phyloP scores from a whole-genome alignment of 2,113 vertebrate species.

The Zosterops japonicus region DNA sequence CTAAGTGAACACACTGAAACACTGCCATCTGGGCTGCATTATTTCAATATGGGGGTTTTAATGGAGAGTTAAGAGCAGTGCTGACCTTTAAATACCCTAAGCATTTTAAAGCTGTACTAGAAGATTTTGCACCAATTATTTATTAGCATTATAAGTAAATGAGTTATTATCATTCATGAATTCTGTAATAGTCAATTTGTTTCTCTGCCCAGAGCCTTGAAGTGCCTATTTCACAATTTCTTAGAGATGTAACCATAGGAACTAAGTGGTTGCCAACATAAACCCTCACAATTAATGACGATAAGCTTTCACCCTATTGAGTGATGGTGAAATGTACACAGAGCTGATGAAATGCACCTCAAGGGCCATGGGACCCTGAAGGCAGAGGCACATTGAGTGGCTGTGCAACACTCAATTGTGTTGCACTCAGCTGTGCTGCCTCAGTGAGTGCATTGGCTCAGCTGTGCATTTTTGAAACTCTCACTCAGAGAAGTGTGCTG shows the following conservation, averaged over 20 bases:
- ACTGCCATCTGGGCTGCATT: conserved; percentile 34
- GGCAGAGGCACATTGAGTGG: neutral
- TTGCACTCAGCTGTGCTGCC: neutral
- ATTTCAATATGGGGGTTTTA: conserved; percentile 47
- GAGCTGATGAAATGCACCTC: conserved; percentile 13
- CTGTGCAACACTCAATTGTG: neutral
- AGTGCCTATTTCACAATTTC: conserved; percentile 73
- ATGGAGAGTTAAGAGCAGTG: conserved; percentile 52
- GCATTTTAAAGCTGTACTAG: conserved; percentile 43
- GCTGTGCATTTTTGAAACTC: neutral
- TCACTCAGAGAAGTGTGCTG: neutral
- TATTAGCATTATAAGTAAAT: conserved; percentile 77
- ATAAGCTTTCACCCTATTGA: conserved; percentile 62
- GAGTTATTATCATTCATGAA: conserved; percentile 78
- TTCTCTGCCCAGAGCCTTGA: conserved; percentile 67
- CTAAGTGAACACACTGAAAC: conserved; percentile 18
- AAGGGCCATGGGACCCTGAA: neutral
- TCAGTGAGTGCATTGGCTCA: neutral
- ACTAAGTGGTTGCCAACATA: conserved; percentile 72
- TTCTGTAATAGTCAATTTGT: conserved; percentile 73
- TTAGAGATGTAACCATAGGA: conserved; percentile 74
- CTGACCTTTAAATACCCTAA: conserved; percentile 71
- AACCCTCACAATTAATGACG: conserved; percentile 70
- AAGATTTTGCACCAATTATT: conserved; percentile 76
- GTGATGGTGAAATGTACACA: conserved; percentile 44